Evolutionary conservation across 92 coral and sea anemone species (phyloP).

Genomic region (Epizoanthus stellaris): DNA sequence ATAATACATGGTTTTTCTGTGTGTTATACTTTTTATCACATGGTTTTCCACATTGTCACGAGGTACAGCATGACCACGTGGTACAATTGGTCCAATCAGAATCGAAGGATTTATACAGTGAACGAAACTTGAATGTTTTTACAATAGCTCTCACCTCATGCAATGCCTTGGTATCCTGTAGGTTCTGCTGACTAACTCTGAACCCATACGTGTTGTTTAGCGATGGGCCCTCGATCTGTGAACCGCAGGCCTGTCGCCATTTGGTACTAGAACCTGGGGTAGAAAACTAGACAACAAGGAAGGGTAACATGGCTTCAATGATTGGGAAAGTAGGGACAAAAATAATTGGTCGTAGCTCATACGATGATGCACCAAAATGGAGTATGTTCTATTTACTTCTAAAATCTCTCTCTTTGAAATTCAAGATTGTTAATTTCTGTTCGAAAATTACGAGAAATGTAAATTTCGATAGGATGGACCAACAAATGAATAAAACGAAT

Average conservation of each 20-base stretch:
- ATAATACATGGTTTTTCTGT: neutral
- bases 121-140: neutral
- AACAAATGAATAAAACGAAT: no score
- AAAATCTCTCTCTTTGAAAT: no score
- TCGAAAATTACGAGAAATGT: no score
- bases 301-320: no score
- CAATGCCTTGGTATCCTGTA: constrained; percentile 81
- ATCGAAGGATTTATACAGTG: neutral
- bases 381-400: no score
- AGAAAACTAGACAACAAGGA: constrained; percentile 46
- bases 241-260: constrained; percentile 69
- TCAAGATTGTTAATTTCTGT: no score
- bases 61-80: no score
- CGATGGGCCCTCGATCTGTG: constrained; percentile 95
- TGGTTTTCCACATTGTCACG: no score
- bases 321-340: no score
- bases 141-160: constrained; percentile 76
- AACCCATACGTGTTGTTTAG: constrained; percentile 95
- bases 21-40: neutral
- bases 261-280: constrained; percentile 63
- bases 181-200: constrained; percentile 85
- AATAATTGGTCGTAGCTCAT: neutral
- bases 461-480: no score
- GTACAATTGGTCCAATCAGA: no score
- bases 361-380: no score